Evolutionary conservation across 2,113 vertebrate species (phyloP), one percentile per base, ranked within the genome.

Genomic region (mouse (Mus musculus)): DNA sequence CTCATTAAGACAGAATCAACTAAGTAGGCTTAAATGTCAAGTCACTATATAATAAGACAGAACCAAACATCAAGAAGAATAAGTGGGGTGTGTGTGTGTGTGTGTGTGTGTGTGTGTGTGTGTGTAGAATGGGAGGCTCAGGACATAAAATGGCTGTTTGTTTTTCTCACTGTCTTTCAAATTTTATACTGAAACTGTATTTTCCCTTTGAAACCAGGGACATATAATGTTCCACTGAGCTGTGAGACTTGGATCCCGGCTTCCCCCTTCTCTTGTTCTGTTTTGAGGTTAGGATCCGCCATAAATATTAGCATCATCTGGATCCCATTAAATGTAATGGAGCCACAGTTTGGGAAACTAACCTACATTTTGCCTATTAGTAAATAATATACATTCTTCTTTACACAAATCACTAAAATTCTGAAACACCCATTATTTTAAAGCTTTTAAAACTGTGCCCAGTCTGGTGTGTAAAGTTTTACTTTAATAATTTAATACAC

Each of bases 361-460:
- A 95, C 71, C 63, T 72, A 89, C 20, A 36, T 42, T 63, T 95
- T 94, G 75, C 81, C 95, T 96, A 89, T 90, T 97, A 97, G 77
- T 88, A 95, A 97, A 97, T 97, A 98, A 88, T 87, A 73, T 72
- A 86, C 49, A 97, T 94, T 93, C 75, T 90, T 80, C 28, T 96
- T 95, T 96, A 90, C 20, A 77, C 84, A 97, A 97, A 93, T 81
- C 88, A 54, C 52, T 93, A 26, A 95, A 96, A 97, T 85, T 89
- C 82, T 97, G 16, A 90, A 97, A 95, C 97, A 98, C 95, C 81
- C 92, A 97, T 92, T 98, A 72, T 96, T 59, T 59, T 56, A 93
- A 81, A 49, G 73, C 71, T 61, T 97, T 97, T 97, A 28, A 63
- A 97, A 95, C 6, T 4, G 92, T 89, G 72, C 49, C 94, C 65